Evolutionary conservation across 2,888 invertebrate species (phyloP), one percentile per base, ranked within the genome.

Genomic region (Catonia carolina): DNA sequence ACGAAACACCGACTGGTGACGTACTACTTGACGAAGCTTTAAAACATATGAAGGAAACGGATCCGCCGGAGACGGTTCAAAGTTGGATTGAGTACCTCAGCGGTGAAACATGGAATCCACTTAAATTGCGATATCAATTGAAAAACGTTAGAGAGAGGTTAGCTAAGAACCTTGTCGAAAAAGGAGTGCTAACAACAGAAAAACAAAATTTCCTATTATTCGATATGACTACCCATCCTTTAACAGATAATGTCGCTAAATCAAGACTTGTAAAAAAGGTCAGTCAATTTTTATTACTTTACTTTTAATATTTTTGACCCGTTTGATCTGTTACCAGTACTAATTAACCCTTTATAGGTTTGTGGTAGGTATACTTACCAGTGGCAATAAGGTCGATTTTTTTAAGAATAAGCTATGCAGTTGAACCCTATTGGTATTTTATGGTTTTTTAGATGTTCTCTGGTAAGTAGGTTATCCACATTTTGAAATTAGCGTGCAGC

Each of bases 21-120:
- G 98, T 97, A 27, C 77, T 99, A 59, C 77, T 99, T 63, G 91
- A 92, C 74, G 89, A 92, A 77, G 95, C 98, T 53, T 76, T 98
- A 66, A 95, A 94, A 80, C 96, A 97, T 76, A 87, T 99, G 73
- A 97, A 96, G 78, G 97, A 98, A 72, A 99, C 98, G 42, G 91
- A 95, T 70, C 96, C 97, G 41, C 88, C 94, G 57, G 98, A 99
- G 78, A 87, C 92, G 58, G 94, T 98, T 39, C 97, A 97, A 74
- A 93, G 91, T 75, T 99, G 99, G 99, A 95, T 99, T 74, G 99
- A 99, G 79, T 99, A 98, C 77, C 80, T 99, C 50, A 97, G 96
- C 77, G 98, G 95, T 92, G 98, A 98, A 79, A 99, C 99, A 65
- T 99, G 99, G 99, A 99, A 99, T 77, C 99, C 99, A 31, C 78